Conservation (phyloP, 2,888 invertebrate species). For the Parthenolecanium corni region DNA sequence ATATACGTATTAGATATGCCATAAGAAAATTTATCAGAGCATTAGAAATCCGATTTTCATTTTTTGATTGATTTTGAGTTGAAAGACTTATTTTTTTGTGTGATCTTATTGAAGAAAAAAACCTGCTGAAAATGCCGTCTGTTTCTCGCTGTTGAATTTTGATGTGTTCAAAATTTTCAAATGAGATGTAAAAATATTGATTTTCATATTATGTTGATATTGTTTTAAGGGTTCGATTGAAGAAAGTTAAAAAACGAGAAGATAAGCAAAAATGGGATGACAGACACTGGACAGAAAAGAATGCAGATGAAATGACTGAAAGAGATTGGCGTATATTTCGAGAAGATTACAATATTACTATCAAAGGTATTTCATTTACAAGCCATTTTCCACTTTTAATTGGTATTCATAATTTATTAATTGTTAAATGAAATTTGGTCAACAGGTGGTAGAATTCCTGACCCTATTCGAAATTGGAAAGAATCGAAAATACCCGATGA, state of each 20-base stretch:
- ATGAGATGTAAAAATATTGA: too few species aligned
- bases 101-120: too few species aligned
- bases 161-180: too few species aligned
- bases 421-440: conserved; percentile 30
- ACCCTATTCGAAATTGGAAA: conserved; percentile 89
- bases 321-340: conserved; percentile 99
- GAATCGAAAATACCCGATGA: conserved; percentile 84
- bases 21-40: neutral
- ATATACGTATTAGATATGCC: neutral
- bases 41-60: neutral
- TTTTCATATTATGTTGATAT: too few species aligned
- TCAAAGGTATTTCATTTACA: conserved; percentile 59
- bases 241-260: conserved; percentile 86
- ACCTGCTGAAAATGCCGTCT: too few species aligned
- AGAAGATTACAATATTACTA: conserved; percentile 97
- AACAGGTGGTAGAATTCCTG: conserved; percentile 80
- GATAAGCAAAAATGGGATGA: conserved; percentile 99
- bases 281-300: conserved; percentile 96
- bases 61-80: neutral
- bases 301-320: conserved; percentile 89
- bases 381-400: too few species aligned
- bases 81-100: too few species aligned
- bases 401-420: too few species aligned
- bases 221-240: conserved; percentile 53
- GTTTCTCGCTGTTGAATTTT: too few species aligned